Percentiles rank a stretch among this genome's conserved stretches.
Conservation (phyloP, 2,797 vertebrate genomes). For the Fundulus diaphanus region DNA sequence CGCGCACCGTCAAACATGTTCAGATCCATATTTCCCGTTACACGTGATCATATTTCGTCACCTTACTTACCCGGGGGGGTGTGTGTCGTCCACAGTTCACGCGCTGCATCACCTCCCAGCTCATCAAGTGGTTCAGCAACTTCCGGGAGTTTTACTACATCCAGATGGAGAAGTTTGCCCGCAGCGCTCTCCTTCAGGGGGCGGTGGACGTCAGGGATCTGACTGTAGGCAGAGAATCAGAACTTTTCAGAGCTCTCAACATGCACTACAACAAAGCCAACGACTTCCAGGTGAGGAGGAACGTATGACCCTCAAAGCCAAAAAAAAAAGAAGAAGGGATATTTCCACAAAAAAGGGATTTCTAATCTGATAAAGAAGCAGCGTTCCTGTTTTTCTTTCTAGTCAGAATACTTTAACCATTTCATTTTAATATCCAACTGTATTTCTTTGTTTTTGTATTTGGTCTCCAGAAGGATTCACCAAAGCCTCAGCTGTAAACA, state of each 20-base stretch:
- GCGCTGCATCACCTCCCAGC: constrained; percentile 93
- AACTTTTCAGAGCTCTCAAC: constrained; percentile 91
- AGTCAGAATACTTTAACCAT: too few species aligned
- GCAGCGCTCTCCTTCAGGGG: constrained; percentile 86
- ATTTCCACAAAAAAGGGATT: background rate
- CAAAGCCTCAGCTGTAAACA: too few species aligned
- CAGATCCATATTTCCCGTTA: background rate
- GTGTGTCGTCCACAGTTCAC: constrained; percentile 83
- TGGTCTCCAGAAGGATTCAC: too few species aligned
- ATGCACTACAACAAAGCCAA: constrained; percentile 94
- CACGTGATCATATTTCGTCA: background rate
- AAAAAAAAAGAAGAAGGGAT: too few species aligned
- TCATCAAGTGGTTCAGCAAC: constrained; percentile 99
- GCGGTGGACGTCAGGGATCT: constrained; percentile 72
- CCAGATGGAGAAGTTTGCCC: constrained; percentile 95
- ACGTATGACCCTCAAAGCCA: background rate
- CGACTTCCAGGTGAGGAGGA: constrained; percentile 87
- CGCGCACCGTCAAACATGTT: background rate
- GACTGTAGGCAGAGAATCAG: constrained; percentile 87
- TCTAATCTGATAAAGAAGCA: too few species aligned
- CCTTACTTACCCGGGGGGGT: constrained; percentile 58
- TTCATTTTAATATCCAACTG: too few species aligned
- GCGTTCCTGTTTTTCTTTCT: too few species aligned
- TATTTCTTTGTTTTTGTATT: too few species aligned
- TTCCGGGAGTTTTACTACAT: constrained; percentile 98